Percentiles rank a stretch among this genome's conserved stretches.
phyloP scores from a whole-genome alignment of 2,113 vertebrate species.

The Piprites chloris region DNA sequence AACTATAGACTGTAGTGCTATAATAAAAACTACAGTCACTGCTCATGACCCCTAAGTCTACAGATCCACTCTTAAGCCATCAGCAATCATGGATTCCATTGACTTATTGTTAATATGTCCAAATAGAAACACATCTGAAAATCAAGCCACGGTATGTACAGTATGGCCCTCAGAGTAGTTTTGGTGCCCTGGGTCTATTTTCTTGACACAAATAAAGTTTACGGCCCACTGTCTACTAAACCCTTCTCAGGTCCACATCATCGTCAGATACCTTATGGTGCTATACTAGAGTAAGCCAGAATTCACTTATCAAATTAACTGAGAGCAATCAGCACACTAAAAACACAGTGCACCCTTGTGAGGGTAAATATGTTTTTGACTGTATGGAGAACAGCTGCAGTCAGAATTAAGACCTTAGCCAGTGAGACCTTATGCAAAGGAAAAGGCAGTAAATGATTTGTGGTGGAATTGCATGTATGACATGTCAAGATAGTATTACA shows the following conservation, averaged over 20 bases:
- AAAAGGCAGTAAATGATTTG: neutral
- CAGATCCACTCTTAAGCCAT: neutral
- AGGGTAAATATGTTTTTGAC: neutral
- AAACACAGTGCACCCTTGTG: neutral
- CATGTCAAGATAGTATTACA: neutral
- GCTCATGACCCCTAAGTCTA: neutral
- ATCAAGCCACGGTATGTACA: accelerated
- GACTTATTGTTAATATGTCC: neutral
- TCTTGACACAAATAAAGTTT: neutral
- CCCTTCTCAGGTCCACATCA: neutral
- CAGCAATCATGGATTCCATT: neutral
- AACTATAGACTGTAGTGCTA: neutral
- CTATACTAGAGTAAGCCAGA: neutral
- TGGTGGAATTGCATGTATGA: neutral
- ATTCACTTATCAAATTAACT: neutral
- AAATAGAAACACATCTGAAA: neutral
- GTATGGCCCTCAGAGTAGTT: neutral
- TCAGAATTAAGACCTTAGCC: neutral
- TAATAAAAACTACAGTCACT: neutral
- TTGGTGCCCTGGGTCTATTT: neutral
- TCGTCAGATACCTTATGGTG: neutral
- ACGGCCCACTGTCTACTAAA: neutral
- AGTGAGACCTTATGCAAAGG: neutral
- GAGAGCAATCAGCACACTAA: neutral
- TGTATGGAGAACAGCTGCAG: neutral